A percentile compares a stretch with the other conserved stretches of the same genome.
These are phyloP conservation scores for Lepisosteus oculatus DNA, from an alignment of 2,113 vertebrate genomes.

Conservation along the genomic window DNA sequence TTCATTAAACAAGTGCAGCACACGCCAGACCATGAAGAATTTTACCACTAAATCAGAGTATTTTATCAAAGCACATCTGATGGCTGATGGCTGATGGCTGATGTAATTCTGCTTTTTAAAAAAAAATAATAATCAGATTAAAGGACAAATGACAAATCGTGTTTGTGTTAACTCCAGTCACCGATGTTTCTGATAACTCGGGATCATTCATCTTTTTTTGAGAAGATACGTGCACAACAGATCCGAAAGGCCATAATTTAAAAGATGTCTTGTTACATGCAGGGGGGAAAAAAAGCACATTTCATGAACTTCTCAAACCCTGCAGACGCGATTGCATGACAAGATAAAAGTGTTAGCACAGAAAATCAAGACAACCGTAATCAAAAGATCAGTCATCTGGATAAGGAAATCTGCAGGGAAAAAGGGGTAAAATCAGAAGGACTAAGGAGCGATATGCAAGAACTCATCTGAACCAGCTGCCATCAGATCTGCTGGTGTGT, in stretches of 20 bases:
- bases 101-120: neutral
- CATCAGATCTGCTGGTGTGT: neutral
- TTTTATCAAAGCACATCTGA: too few relatives aligned
- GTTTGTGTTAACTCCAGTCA: neutral
- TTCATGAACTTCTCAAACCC: conserved; percentile 2
- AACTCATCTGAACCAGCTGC: neutral
- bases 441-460: conserved; percentile 4
- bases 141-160: conserved; percentile 4
- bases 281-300: neutral
- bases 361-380: conserved; percentile 15
- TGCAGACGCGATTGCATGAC: conserved; percentile 2
- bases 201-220: neutral
- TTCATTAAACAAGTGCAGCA: too few relatives aligned
- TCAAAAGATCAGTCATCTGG: conserved; percentile 19
- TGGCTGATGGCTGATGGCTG: too few relatives aligned
- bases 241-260: conserved; percentile 10
- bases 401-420: conserved; percentile 11
- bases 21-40: too few relatives aligned
- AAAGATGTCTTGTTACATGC: conserved; percentile 4
- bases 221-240: neutral
- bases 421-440: neutral
- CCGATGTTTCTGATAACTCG: neutral
- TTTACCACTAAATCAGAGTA: too few relatives aligned
- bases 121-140: conserved; percentile 1
- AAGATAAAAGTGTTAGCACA: conserved; percentile 1